Base-by-base conservation (phyloP, 2,888 invertebrate species). In the Syrista parreyssii region DNA sequence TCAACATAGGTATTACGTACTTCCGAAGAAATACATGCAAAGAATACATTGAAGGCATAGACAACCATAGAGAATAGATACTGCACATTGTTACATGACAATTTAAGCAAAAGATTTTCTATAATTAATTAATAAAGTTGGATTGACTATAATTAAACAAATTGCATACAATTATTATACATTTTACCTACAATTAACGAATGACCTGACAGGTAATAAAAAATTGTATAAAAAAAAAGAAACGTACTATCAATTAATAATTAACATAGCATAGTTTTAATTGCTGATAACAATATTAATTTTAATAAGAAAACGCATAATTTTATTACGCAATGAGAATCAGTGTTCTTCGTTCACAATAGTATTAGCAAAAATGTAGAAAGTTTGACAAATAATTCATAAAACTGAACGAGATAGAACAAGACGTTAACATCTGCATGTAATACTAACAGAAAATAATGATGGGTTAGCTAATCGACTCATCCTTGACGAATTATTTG, bases 1-100 rank as follows among this genome's bases (percentile, higher is more conserved):
- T 55, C 55, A 1, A 55, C 81, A 84, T 81, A 77, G 81, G 78
- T 78, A 81, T 86, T 85, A 86, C 82, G 85, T 55, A 55, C 55
- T 55, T 55, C 55, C 55, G 55, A 55, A 23, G 55, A 55, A 55
- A 55, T 55, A 40, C 15, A 40, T 40, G 23, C 55, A 55, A 55
- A 2, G 55, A 55, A 55, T 23, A 55, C 55, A 55, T 55, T 55
- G 6, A 55, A 55, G 55, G 55, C 23, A 55, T 23, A 23, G 23
- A 23, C 55, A 23, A 55, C 9, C 23, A 0, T 55, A 55, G 55
- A 55, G 23, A 55, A 55, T 40, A 40, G 9, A 55, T 55, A 15
- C 23, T 23, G 23, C 1, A 23, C 23, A 23, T 55, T 23, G 9
- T 55, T 55, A 55, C 23, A 23, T 55, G 55, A 55, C 55, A 55